Evolutionary conservation across 2,888 invertebrate species (phyloP), one percentile per base, ranked within the genome.

Genomic region (Cremastobaeus sp.): DNA sequence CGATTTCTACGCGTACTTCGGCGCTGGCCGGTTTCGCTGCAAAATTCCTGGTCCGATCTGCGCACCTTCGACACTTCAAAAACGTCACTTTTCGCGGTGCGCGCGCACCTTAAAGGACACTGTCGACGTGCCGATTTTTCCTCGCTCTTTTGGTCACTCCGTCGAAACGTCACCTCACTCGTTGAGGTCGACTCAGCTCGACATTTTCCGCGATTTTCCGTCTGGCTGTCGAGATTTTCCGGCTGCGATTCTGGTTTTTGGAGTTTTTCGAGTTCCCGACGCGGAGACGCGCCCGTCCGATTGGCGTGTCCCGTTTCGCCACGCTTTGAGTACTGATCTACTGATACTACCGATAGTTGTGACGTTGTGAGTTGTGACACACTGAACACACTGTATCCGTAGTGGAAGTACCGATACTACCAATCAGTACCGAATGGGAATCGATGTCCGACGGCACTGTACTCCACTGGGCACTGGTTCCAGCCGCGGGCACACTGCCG

Each of bases 301-400:
- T 28, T 39, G 15, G 65, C 65, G 65, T 65, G 65, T 65, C 54
- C 65, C 65, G 65, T 65, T 55, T 54, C 37, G 65, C 65, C 65
- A 65, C 62, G 62, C 57, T 70, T 55, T 57, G 48, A 62, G 62
- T 62, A 60, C 60, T 60, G 32, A 54, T 20, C 48, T 21, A 34
- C 41, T 20, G 37, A 12, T 17, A 20, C 41, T 11, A 14, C 18
- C 12, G 32, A 1, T 15, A 9, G 47, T 11, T 17, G 30, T 2
- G 28, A 17, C 20, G 47, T n/a, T 17, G 34, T 34, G 34, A 14
- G 32, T 14, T 39, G 43, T 8, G 25, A 25, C 48, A 48, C 60
- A 37, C 60, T 37, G 47, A 39, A 39, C 39, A 15, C 55, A 18
- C n/a, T 25, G 8, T 25, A 25, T 5, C 4, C 8, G 8, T 25